Percentiles rank a stretch among this genome's conserved stretches.
These are phyloP conservation scores for Eupithecia insigniata DNA, from an alignment of 2,888 invertebrate species.

Conservation along the genomic window DNA sequence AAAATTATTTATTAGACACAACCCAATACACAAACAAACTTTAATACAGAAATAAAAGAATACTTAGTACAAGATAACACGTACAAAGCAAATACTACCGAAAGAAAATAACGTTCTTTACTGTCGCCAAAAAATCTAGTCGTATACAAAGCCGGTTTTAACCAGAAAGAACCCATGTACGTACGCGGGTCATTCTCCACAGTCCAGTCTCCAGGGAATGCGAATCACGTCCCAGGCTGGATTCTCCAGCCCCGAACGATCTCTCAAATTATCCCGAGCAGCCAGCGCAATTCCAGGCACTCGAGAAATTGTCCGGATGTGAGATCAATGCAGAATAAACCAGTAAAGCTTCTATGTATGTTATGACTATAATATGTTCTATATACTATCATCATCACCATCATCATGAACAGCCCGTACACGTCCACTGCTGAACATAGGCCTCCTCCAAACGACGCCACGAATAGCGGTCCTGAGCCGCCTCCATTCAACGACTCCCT, in stretches of 20 bases:
- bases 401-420: no score
- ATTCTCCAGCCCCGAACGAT: conserved; percentile 56
- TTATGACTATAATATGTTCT: no score
- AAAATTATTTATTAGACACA: no score
- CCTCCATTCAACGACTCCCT: no score
- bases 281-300: conserved; percentile 52
- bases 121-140: not conserved
- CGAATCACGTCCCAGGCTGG: conserved; percentile 63
- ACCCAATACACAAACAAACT: no score
- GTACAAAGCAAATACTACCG: no score
- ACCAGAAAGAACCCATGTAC: conserved; percentile 45
- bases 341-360: conserved; percentile 7
- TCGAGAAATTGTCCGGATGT: conserved; percentile 47
- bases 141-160: not conserved
- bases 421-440: no score
- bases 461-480: no score
- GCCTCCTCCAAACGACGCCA: no score
- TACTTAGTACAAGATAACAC: no score
- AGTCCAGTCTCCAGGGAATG: conserved; percentile 56
- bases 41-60: no score
- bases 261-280: conserved; percentile 59
- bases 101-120: not conserved
- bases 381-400: no score
- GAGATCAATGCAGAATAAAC: conserved; percentile 30
- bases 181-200: conserved; percentile 50